phyloP scores from a whole-genome alignment of 2,113 vertebrate species.

The Bujurquina vittata region DNA sequence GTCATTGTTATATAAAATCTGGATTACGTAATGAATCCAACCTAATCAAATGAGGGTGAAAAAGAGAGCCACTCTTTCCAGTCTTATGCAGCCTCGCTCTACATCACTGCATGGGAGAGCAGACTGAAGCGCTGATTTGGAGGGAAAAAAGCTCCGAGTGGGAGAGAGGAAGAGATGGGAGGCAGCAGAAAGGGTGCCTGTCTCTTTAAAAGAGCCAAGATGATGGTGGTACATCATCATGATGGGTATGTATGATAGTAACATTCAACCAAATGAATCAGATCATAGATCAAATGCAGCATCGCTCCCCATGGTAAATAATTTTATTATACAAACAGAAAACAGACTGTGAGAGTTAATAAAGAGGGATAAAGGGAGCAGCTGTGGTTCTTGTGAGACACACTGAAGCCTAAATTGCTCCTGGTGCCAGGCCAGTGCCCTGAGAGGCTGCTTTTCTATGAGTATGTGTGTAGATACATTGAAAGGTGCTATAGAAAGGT shows the following conservation, averaged over 20 bases:
- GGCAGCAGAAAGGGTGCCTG: conserved; percentile 44
- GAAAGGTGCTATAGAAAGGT: not conserved
- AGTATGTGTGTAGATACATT: not conserved
- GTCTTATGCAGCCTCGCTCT: conserved; percentile 42
- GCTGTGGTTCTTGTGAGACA: not conserved
- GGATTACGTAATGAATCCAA: conserved; percentile 32
- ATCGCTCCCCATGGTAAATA: not conserved
- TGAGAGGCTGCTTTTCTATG: not conserved
- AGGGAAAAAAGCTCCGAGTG: conserved; percentile 46
- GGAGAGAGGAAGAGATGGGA: conserved; percentile 31
- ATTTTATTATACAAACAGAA: not conserved
- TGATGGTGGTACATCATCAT: conserved; percentile 9
- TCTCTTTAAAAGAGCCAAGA: conserved; percentile 63
- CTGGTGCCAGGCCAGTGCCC: not conserved
- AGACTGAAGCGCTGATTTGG: conserved; percentile 42
- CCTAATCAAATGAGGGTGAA: conserved; percentile 24
- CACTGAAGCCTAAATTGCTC: not conserved
- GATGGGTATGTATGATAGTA: not conserved
- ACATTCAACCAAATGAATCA: not conserved
- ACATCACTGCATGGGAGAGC: conserved; percentile 38
- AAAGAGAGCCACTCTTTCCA: conserved; percentile 29
- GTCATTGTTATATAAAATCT: conserved; percentile 60
- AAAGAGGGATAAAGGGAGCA: too few relatives aligned
- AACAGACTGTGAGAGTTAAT: not conserved
- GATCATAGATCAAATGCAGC: not conserved